Evolutionary conservation across 2,113 vertebrate species (phyloP).

Genomic region (Perca schrenkii): DNA sequence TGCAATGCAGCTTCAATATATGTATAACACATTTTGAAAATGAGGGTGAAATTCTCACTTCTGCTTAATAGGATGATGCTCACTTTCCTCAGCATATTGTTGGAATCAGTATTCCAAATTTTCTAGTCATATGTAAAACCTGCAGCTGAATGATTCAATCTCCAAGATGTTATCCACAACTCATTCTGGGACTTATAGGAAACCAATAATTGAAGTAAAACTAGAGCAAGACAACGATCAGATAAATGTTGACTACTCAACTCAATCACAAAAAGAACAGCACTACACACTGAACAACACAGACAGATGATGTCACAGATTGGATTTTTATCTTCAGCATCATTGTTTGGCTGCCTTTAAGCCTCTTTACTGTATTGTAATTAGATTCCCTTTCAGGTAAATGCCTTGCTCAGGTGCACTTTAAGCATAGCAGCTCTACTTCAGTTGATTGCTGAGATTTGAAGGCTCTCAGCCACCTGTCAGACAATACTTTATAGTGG

Average conservation of each 20-base stretch:
- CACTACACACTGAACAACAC: background rate
- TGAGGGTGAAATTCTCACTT: no score
- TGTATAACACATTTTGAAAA: background rate
- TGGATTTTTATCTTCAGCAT: background rate
- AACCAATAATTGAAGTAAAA: background rate
- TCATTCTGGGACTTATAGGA: constrained; percentile 22
- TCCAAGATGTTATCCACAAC: background rate
- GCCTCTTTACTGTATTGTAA: background rate
- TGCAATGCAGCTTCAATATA: constrained; percentile 13
- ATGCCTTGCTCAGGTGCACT: background rate
- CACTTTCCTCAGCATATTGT: background rate
- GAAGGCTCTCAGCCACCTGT: background rate
- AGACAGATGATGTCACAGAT: background rate
- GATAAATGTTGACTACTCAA: background rate
- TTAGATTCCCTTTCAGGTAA: constrained; percentile 3
- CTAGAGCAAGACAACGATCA: background rate
- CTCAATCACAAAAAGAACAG: background rate
- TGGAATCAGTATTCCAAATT: background rate
- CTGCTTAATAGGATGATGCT: background rate
- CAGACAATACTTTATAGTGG: background rate
- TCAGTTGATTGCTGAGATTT: background rate
- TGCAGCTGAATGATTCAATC: background rate
- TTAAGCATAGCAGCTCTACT: background rate
- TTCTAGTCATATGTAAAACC: background rate
- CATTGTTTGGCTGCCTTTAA: background rate